A percentile compares a stretch with the other conserved stretches of the same genome.
phyloP scores from a whole-genome alignment of 2,888 invertebrate genomes.

The Phyllotreta striolata region DNA sequence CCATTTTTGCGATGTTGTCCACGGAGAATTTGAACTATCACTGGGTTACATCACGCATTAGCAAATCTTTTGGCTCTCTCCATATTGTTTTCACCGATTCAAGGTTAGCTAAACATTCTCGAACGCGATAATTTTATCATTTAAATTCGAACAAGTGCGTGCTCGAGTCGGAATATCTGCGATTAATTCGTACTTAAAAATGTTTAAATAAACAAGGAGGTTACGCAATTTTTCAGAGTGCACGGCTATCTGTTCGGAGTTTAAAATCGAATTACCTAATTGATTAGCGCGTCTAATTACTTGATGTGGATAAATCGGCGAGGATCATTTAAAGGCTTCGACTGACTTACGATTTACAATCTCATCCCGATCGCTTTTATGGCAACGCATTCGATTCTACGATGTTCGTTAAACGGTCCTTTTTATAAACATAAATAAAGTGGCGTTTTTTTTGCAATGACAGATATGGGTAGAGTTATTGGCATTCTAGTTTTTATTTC shows the following conservation, averaged over 20 bases:
- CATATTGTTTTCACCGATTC: too few species aligned
- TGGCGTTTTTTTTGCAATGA: slow-evolving; percentile 21
- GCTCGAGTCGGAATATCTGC: too few species aligned
- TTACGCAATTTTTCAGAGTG: too few species aligned
- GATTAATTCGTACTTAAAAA: too few species aligned
- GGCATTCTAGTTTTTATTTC: slow-evolving; percentile 30
- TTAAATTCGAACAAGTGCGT: too few species aligned
- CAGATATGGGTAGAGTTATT: slow-evolving; percentile 32
- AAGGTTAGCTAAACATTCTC: too few species aligned
- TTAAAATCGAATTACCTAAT: neutral
- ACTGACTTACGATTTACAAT: slow-evolving; percentile 29
- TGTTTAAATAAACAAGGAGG: too few species aligned
- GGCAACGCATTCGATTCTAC: slow-evolving; percentile 28
- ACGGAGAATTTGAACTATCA: neutral
- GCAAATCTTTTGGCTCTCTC: too few species aligned
- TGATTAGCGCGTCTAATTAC: slow-evolving; percentile 30
- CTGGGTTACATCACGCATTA: neutral
- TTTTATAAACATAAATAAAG: slow-evolving; percentile 30
- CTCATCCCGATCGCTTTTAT: slow-evolving; percentile 29
- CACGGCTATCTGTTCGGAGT: too few species aligned
- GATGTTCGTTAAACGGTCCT: slow-evolving; percentile 31
- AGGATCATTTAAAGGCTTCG: slow-evolving; percentile 22
- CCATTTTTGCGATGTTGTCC: slow-evolving; percentile 32
- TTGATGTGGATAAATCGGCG: slow-evolving; percentile 21
- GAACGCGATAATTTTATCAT: too few species aligned